These are phyloP conservation scores for Vulpes vulpes DNA, from an alignment of 2,113 vertebrate species.

Conservation along the genomic window DNA sequence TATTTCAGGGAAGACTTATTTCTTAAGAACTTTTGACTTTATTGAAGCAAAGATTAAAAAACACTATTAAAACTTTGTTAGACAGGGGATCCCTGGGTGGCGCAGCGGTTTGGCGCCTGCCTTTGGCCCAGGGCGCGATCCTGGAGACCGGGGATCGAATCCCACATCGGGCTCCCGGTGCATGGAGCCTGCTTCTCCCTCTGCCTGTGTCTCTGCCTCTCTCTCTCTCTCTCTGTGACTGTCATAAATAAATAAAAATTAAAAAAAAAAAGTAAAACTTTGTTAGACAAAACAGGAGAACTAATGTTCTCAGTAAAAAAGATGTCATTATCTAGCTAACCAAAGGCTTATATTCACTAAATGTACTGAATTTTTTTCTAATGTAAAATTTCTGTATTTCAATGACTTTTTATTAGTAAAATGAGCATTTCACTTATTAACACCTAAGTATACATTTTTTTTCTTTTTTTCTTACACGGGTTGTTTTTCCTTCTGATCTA, in stretches of 20 bases:
- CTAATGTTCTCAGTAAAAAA: background rate
- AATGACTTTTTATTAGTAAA: conserved; percentile 81
- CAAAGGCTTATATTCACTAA: conserved; percentile 66
- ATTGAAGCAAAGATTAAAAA: background rate
- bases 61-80: background rate
- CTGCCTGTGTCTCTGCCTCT: no score
- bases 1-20: background rate
- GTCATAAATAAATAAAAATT: no score
- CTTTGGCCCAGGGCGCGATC: no score
- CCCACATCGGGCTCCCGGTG: no score
- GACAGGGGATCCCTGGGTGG: no score
- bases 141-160: no score
- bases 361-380: background rate
- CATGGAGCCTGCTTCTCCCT: no score
- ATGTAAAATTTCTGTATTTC: conserved; percentile 76
- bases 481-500: conserved; percentile 63
- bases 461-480: conserved; percentile 49
- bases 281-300: background rate
- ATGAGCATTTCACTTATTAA: conserved; percentile 81
- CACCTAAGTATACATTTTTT: conserved; percentile 66
- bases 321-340: background rate
- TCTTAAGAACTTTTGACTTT: background rate
- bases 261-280: no score
- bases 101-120: no score
- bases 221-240: no score